Evolutionary conservation across 2,797 vertebrate genomes (phyloP).

Genomic region (Chelidonichthys spinosus): DNA sequence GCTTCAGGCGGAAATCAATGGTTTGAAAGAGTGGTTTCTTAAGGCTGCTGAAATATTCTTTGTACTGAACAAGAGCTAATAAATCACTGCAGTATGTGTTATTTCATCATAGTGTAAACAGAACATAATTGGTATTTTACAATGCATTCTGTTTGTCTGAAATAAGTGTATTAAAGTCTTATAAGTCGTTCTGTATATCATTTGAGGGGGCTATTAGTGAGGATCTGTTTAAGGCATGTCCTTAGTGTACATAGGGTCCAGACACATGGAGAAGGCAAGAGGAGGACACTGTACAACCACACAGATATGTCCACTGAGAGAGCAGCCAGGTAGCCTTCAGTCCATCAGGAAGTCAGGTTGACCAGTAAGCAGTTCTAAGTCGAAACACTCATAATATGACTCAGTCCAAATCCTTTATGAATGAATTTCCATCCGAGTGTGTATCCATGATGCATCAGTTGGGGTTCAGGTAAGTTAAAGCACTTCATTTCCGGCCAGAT

Average conservation of each 20-base stretch:
- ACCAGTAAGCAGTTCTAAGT: conserved; percentile 27
- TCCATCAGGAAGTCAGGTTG: conserved; percentile 29
- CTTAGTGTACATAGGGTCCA: conserved; percentile 69
- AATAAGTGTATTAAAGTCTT: conserved; percentile 36
- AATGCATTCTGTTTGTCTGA: conserved; percentile 64
- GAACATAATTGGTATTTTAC: conserved; percentile 57
- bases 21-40: conserved; percentile 52
- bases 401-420: conserved; percentile 38
- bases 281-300: conserved; percentile 50
- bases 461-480: conserved; percentile 34
- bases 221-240: conserved; percentile 78
- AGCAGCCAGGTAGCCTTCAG: conserved; percentile 35
- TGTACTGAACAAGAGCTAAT: conserved; percentile 38
- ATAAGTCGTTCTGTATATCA: conserved; percentile 35
- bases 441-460: conserved; percentile 35
- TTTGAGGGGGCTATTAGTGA: conserved; percentile 47
- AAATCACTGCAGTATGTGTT: conserved; percentile 59
- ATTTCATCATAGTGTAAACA: conserved; percentile 56
- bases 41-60: conserved; percentile 66
- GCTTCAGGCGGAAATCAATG: conserved; percentile 37
- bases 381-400: conserved; percentile 39
- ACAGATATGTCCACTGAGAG: conserved; percentile 45
- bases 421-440: conserved; percentile 18
- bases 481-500: conserved; percentile 38
- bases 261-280: conserved; percentile 72